These are phyloP conservation scores for Micropoecilia bifurca DNA, from an alignment of 2,797 vertebrate genomes.

Conservation along the genomic window DNA sequence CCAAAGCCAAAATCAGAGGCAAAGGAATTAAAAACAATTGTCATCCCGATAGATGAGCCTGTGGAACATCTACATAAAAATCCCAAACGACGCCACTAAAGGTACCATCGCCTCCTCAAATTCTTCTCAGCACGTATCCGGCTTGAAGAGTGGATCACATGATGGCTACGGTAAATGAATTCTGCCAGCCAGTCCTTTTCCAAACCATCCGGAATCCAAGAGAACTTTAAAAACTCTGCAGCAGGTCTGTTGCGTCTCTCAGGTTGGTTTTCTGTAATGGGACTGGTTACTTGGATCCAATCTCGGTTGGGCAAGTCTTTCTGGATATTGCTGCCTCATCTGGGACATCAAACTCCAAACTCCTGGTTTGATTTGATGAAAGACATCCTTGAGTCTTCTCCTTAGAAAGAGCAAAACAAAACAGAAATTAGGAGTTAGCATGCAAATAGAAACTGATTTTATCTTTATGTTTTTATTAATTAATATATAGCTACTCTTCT, in stretches of 20 bases:
- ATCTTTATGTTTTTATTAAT: neutral
- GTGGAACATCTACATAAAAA: conserved; percentile 25
- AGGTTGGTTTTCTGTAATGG: conserved; percentile 27
- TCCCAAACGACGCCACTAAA: conserved; percentile 40
- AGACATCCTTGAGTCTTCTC: conserved; percentile 25
- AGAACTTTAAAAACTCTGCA: neutral
- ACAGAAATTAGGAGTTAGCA: conserved; percentile 30
- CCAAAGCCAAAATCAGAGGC: conserved; percentile 14
- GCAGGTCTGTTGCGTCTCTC: conserved; percentile 11
- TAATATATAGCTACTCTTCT: neutral
- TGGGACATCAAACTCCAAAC: conserved; percentile 25
- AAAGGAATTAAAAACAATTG: conserved; percentile 9
- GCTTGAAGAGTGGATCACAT: conserved; percentile 27
- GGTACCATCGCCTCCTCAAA: conserved; percentile 26
- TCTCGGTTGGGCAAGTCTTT: conserved; percentile 17
- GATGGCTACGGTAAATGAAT: conserved; percentile 28
- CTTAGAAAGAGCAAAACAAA: conserved; percentile 33
- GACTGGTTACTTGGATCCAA: conserved; percentile 28
- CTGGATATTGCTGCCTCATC: conserved; percentile 20
- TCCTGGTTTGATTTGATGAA: conserved; percentile 22
- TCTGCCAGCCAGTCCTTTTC: conserved; percentile 35
- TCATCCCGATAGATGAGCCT: conserved; percentile 28
- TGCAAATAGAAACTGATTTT: neutral
- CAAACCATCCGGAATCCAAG: conserved; percentile 29
- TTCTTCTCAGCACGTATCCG: conserved; percentile 34